Percentiles rank a stretch among this genome's conserved stretches.
Conservation (phyloP, 2,113 vertebrate species). For the Hyla sarda region DNA sequence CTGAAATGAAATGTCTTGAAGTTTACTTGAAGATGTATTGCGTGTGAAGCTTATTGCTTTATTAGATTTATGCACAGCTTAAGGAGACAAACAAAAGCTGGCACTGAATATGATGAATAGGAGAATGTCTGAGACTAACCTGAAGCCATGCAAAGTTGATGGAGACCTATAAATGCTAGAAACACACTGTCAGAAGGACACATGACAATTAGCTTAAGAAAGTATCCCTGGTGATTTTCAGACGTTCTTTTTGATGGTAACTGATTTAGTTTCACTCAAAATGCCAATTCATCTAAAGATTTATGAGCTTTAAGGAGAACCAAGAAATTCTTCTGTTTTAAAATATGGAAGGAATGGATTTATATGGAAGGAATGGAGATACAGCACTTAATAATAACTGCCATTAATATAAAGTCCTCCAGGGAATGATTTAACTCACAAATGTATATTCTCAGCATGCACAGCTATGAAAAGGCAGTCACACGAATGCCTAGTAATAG, state of each 20-base stretch:
- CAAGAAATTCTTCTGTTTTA: conserved; percentile 4
- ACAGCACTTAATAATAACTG: background rate
- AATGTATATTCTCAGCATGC: background rate
- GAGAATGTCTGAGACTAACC: background rate
- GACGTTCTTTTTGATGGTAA: background rate
- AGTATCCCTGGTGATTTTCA: background rate
- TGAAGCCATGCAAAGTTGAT: background rate
- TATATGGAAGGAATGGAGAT: conserved; percentile 9
- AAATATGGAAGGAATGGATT: conserved; percentile 10
- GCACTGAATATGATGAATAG: conserved; percentile 36
- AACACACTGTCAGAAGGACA: conserved; percentile 38
- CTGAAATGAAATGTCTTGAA: conserved; percentile 33
- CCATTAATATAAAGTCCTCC: background rate
- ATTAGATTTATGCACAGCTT: conserved; percentile 40
- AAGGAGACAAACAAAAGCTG: conserved; percentile 50
- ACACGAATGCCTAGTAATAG: background rate
- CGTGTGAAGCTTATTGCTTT: background rate
- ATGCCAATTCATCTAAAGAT: conserved; percentile 9
- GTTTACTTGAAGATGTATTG: background rate
- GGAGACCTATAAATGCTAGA: background rate
- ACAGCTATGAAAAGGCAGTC: background rate
- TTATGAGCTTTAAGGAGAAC: conserved; percentile 4
- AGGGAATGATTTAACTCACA: background rate
- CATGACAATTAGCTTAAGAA: conserved; percentile 1
- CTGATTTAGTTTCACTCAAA: conserved; percentile 22